Evolutionary conservation across 2,888 invertebrate genomes (phyloP).

Genomic region (Dendrolimus pini): DNA sequence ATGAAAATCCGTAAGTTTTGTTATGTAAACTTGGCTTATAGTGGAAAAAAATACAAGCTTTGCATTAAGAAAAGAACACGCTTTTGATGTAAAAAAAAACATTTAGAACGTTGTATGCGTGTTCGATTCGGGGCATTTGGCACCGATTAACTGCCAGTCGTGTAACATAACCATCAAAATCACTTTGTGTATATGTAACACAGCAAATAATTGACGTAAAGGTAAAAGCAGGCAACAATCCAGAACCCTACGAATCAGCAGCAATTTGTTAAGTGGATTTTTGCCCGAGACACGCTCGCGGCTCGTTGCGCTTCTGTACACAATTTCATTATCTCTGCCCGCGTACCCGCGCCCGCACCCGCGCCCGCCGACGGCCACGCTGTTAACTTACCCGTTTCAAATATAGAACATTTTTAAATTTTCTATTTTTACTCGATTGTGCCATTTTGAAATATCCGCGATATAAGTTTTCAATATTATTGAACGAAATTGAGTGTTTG

Average conservation of each 20-base stretch:
- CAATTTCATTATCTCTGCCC: conserved; percentile 75
- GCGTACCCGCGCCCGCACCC: conserved; percentile 45
- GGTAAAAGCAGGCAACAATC: conserved; percentile 73
- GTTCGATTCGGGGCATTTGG: too few species aligned
- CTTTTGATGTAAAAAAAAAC: too few species aligned
- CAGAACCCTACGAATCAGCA: conserved; percentile 76
- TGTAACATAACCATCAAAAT: conserved; percentile 32
- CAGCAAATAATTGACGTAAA: conserved; percentile 63
- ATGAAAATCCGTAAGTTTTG: too few species aligned
- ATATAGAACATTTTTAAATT: conserved; percentile 48
- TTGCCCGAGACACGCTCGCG: conserved; percentile 75
- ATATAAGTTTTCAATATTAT: too few species aligned
- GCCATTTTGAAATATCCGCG: too few species aligned
- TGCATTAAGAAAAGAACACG: too few species aligned
- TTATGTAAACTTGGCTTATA: too few species aligned
- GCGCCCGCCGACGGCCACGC: conserved; percentile 33
- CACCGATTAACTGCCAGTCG: not conserved
- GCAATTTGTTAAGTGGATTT: conserved; percentile 79
- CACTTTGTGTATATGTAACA: conserved; percentile 61
- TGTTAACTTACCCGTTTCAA: conserved; percentile 67
- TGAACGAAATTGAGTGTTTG: too few species aligned
- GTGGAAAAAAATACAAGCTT: too few species aligned
- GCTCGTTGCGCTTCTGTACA: conserved; percentile 75
- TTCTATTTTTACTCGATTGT: conserved; percentile 11
- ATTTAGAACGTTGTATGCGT: too few species aligned